Conservation (phyloP, 2,113 vertebrate species). For the Pituophis catenifer region DNA sequence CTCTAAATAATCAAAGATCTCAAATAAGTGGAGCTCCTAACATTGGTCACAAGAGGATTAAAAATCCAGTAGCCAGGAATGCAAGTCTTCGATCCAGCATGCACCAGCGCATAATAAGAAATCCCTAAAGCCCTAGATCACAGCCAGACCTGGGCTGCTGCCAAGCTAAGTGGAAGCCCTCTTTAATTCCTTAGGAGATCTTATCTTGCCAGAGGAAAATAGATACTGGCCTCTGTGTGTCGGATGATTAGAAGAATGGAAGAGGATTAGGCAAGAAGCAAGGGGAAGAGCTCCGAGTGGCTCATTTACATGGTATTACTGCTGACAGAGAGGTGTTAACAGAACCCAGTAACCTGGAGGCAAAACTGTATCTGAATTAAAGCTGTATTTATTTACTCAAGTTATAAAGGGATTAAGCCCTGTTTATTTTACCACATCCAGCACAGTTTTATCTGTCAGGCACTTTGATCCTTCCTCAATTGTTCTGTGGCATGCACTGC, state of each 20-base stretch:
- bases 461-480: conserved; percentile 67
- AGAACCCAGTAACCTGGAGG: conserved; percentile 70
- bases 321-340: conserved; percentile 75
- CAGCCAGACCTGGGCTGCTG: conserved; percentile 80
- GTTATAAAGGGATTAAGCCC: conserved; percentile 76
- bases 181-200: conserved; percentile 98
- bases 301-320: conserved; percentile 84
- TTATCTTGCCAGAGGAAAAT: conserved; percentile 96
- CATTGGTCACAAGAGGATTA: conserved; percentile 95
- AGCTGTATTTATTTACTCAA: conserved; percentile 78
- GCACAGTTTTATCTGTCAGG: conserved; percentile 71
- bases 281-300: conserved; percentile 66
- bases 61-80: conserved; percentile 96
- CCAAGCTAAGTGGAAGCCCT: conserved; percentile 80
- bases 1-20: conserved; percentile 96
- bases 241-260: conserved; percentile 94
- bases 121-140: conserved; percentile 95
- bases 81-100: conserved; percentile 89
- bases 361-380: conserved; percentile 75
- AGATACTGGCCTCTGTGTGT: conserved; percentile 94
- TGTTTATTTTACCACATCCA: conserved; percentile 77
- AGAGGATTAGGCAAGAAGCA: conserved; percentile 87
- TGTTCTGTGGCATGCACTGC: conserved; percentile 63
- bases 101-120: conserved; percentile 89
- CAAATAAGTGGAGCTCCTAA: conserved; percentile 95